These are phyloP conservation scores for Papilio polyxenes DNA, from an alignment of 1,140 invertebrate species.

Conservation along the genomic window DNA sequence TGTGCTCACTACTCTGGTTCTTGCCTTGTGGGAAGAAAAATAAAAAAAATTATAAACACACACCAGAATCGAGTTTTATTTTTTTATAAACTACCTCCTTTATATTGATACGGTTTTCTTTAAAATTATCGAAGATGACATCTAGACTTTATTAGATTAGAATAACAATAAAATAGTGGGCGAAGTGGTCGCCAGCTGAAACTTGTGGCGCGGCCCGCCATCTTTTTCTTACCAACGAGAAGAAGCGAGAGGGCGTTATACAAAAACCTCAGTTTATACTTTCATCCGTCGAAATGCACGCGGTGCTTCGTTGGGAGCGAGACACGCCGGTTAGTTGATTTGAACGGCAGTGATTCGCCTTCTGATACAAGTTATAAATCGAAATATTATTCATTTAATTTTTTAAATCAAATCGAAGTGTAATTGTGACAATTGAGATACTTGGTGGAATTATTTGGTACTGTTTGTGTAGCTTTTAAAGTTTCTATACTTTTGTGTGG, in stretches of 20 bases:
- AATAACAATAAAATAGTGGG: constrained; percentile 74
- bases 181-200: constrained; percentile 68
- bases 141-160: constrained; percentile 58
- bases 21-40: constrained; percentile 77
- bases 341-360: constrained; percentile 63
- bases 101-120: background rate
- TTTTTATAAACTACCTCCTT: constrained; percentile 19
- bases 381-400: constrained; percentile 45
- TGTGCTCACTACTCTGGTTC: constrained; percentile 78
- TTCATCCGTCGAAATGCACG: constrained; percentile 79
- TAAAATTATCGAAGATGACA: background rate
- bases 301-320: constrained; percentile 69
- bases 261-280: constrained; percentile 79
- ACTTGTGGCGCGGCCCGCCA: constrained; percentile 53
- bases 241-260: constrained; percentile 72
- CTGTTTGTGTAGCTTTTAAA: constrained; percentile 24
- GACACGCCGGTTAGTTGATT: constrained; percentile 69
- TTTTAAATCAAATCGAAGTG: constrained; percentile 41
- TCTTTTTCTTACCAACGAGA: constrained; percentile 61
- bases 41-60: constrained; percentile 66
- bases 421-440: constrained; percentile 38
- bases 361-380: constrained; percentile 44
- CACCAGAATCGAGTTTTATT: constrained; percentile 66
- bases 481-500: background rate
- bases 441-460: background rate